phyloP scores from a whole-genome alignment of 2,113 vertebrate genomes.

The Hyperoodon ampullatus region DNA sequence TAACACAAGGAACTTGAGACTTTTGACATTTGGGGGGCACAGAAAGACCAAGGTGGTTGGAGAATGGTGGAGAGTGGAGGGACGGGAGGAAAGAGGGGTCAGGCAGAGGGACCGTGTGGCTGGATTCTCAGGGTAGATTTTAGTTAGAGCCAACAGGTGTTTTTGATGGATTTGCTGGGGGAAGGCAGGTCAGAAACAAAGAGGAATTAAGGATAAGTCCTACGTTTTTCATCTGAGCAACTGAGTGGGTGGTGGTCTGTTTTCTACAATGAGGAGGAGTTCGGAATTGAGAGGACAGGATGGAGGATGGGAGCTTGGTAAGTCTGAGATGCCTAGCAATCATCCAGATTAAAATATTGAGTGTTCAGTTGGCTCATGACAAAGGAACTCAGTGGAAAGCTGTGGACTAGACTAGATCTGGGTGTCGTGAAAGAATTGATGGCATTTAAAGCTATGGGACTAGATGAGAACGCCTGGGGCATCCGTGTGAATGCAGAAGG shows the following conservation, averaged over 20 bases:
- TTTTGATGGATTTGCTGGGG: background rate
- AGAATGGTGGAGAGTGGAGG: too few species aligned
- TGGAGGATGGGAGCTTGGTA: background rate
- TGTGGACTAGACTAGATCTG: background rate
- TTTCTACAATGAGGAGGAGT: background rate
- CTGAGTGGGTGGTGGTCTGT: background rate
- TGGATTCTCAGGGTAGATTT: background rate
- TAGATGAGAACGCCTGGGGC: background rate
- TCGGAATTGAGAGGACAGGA: background rate
- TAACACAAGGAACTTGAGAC: background rate
- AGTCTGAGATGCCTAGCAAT: background rate
- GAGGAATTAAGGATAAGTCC: background rate
- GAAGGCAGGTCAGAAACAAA: background rate
- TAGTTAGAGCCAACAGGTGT: background rate
- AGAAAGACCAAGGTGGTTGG: background rate
- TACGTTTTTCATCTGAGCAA: background rate
- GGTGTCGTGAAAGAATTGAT: background rate
- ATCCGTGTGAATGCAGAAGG: background rate
- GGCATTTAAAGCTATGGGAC: background rate
- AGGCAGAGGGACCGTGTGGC: background rate
- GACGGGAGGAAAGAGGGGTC: background rate
- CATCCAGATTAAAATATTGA: background rate
- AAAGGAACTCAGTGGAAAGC: background rate
- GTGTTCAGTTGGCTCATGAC: background rate
- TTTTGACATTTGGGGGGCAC: background rate